Evolutionary conservation across 2,888 invertebrate genomes (phyloP).

Genomic region (Listrodromus nycthemerus): DNA sequence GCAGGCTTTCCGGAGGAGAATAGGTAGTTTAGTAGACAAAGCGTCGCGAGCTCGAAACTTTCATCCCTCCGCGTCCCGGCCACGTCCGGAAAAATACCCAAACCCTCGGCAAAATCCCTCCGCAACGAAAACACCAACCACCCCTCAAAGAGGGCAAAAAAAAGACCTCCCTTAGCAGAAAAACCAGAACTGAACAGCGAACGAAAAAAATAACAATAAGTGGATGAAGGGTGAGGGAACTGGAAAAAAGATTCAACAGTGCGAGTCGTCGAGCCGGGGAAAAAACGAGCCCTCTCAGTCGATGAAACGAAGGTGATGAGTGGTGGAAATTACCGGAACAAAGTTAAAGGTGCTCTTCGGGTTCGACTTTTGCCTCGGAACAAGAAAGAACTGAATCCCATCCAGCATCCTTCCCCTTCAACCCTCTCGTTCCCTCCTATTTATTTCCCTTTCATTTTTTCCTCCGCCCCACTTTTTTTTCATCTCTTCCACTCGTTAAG

Average conservation of each 20-base stretch:
- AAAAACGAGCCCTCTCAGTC: constrained; percentile 19
- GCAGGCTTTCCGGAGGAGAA: constrained; percentile 17
- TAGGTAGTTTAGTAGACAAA: constrained; percentile 37
- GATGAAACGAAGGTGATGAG: constrained; percentile 55
- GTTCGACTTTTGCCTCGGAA: constrained; percentile 4
- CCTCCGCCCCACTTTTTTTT: not conserved
- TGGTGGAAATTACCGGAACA: constrained; percentile 38
- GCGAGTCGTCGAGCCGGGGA: constrained; percentile 2
- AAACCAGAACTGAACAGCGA: constrained; percentile 10
- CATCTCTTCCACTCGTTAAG: not conserved
- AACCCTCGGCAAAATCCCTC: not conserved
- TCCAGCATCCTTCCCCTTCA: constrained; percentile 1
- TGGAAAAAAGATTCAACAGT: constrained; percentile 25
- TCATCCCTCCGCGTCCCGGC: constrained; percentile 6
- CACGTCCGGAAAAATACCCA: constrained; percentile 1
- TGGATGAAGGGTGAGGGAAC: constrained; percentile 32
- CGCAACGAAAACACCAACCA: not conserved
- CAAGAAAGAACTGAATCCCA: constrained; percentile 16
- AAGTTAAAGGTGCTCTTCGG: not conserved
- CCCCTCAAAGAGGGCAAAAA: constrained; percentile 3
- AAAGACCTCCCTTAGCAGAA: not conserved
- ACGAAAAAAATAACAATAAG: constrained; percentile 34
- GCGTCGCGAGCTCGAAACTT: constrained; percentile 46
- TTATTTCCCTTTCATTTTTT: constrained; percentile 10
- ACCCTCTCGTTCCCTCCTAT: constrained; percentile 3